Base-by-base conservation (phyloP, 2,888 invertebrate species). In the Drosophila aldrichi region DNA sequence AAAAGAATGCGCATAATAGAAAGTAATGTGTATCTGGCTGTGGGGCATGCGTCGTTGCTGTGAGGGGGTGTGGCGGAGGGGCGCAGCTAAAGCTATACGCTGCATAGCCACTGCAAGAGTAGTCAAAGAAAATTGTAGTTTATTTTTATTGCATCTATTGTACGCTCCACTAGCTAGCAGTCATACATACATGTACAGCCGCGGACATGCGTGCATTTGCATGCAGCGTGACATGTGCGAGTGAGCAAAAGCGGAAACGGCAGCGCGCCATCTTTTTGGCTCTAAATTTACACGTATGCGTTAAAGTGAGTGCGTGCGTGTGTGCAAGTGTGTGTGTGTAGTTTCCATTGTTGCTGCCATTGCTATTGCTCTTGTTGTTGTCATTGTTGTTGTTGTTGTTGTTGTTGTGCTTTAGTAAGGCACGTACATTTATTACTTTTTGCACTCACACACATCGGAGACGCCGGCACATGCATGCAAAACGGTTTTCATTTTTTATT, bases 351-450 rank as follows among this genome's bases (percentile, higher is more conserved):
- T 12, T 49, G 18, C 32, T 49, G 32, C 49, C 12, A 32, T 32
- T 32, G 32, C 49, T 6, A 32, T 49, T 49, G 49, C 54, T 71
- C 20, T 29, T 59, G 48, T 65, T 68, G 40, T 10, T 59, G 46
- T 49, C 74, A 6, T 48, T 49, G 44, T 20, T 56, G 44, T 59
- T 68, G 40, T 14, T 60, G 54, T 52, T 77, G 29, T 61, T 65
- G 43, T 52, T 78, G 72, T 70, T 85, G 80, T 68, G 80, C 74
- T 72, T 77, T 79, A 84, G 82, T 87, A 74, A 70, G 77, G 85
- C 89, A 85, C 88, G 83, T 89, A 90, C 90, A 88, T 91, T 91
- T 91, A 91, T 91, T 91, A 89, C 90, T 91, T 88, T 88, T 86
- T 70, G 66, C 64, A 67, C 66, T 65, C 55, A 48, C 51, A 46